A percentile compares a stretch with the other conserved stretches of the same genome.
Evolutionary conservation across 2,888 invertebrate genomes (phyloP).

Genomic region (Drepana falcataria): DNA sequence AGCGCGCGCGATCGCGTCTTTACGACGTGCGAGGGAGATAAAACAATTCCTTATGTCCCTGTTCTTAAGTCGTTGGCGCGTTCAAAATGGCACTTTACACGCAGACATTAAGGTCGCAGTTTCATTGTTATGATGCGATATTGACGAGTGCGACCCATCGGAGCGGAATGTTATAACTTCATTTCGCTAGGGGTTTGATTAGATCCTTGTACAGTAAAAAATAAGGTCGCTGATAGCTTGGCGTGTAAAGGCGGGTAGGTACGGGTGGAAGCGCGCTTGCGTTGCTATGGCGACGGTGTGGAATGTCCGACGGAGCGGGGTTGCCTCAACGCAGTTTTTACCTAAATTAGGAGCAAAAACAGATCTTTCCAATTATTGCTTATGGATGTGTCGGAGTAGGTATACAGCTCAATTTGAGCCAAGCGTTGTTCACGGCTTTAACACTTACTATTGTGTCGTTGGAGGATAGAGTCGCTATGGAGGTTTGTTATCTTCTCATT

Average conservation of each 20-base stretch:
- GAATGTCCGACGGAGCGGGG: constrained; percentile 56
- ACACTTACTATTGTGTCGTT: too few relatives aligned
- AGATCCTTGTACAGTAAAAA: constrained; percentile 41
- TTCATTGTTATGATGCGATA: constrained; percentile 68
- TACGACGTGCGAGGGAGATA: constrained; percentile 76
- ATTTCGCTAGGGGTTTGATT: constrained; percentile 55
- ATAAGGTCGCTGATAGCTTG: constrained; percentile 65
- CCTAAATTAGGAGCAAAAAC: constrained; percentile 58
- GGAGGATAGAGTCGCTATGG: too few relatives aligned
- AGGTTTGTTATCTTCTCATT: too few relatives aligned
- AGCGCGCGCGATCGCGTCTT: constrained; percentile 62
- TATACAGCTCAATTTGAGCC: not conserved
- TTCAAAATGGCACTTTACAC: constrained; percentile 67
- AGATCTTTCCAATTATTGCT: constrained; percentile 37
- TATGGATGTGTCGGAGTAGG: constrained; percentile 21
- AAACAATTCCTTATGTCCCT: constrained; percentile 76
- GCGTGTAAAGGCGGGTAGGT: constrained; percentile 37
- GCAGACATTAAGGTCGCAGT: constrained; percentile 71
- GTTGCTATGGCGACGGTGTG: constrained; percentile 80
- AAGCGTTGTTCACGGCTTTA: too few relatives aligned
- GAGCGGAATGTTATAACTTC: constrained; percentile 75
- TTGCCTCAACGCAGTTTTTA: constrained; percentile 58
- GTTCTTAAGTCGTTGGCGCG: constrained; percentile 70
- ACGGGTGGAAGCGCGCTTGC: constrained; percentile 41
- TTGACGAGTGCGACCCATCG: constrained; percentile 63